These are phyloP conservation scores for Cheirogaleus major DNA, from an alignment of 2,797 vertebrate species.

Conservation along the genomic window DNA sequence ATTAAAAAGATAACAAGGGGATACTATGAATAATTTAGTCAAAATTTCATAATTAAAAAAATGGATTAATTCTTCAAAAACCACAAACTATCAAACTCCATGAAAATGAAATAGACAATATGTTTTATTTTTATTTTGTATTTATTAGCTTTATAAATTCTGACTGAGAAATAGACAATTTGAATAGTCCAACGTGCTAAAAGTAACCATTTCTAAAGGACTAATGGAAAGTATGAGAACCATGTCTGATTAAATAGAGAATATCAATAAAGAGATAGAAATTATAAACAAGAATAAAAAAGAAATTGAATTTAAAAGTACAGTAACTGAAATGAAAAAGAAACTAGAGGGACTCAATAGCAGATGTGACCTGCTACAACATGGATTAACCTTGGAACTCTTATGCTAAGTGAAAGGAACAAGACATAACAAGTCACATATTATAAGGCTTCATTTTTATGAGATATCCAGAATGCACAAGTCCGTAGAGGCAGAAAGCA, in stretches of 20 bases:
- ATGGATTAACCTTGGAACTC: neutral
- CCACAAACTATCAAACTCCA: neutral
- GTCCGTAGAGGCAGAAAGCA: neutral
- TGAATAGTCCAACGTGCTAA: neutral
- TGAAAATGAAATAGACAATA: neutral
- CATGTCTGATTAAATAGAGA: neutral
- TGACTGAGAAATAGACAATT: neutral
- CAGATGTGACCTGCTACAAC: neutral
- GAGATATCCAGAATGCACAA: neutral
- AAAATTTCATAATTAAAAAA: neutral
- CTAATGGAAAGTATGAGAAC: neutral
- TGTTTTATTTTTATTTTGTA: neutral
- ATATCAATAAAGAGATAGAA: neutral
- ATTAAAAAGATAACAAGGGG: neutral
- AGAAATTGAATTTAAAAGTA: neutral
- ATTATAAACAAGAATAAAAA: neutral
- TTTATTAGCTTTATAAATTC: too few relatives aligned
- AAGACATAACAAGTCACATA: neutral
- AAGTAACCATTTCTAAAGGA: neutral
- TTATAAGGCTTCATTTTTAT: neutral
- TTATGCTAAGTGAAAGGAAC: conserved; percentile 12
- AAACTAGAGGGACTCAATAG: neutral
- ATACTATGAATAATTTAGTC: neutral
- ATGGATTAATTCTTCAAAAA: neutral
- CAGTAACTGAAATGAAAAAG: neutral